Evolutionary conservation across 2,113 vertebrate genomes (phyloP).

Genomic region (Brachyhypopomus gauderio): DNA sequence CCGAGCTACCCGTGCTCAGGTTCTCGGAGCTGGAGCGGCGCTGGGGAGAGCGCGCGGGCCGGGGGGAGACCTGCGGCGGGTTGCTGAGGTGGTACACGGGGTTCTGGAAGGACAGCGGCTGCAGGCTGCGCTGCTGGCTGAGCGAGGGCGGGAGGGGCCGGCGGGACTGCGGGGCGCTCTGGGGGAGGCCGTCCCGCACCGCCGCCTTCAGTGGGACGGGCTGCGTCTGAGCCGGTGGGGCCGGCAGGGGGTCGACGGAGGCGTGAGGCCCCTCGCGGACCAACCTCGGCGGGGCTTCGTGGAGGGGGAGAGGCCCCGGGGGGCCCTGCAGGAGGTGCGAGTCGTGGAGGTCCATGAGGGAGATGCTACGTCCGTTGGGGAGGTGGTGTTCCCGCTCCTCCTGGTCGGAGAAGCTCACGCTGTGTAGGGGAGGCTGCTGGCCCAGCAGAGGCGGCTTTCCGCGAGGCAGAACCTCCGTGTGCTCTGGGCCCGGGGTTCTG

Average conservation of each 20-base stretch:
- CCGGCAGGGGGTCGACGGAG: constrained; percentile 70
- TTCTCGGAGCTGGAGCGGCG: constrained; percentile 91
- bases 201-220: constrained; percentile 70
- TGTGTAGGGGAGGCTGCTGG: constrained; percentile 80
- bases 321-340: constrained; percentile 68
- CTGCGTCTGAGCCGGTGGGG: constrained; percentile 51
- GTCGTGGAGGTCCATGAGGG: constrained; percentile 93
- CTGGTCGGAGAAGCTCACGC: constrained; percentile 82
- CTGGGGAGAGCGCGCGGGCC: constrained; percentile 45
- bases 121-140: constrained; percentile 86
- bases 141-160: constrained; percentile 83
- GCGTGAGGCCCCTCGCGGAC: constrained; percentile 82
- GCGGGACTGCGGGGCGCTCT: constrained; percentile 89
- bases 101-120: constrained; percentile 94
- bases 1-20: constrained; percentile 89
- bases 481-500: constrained; percentile 79
- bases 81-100: constrained; percentile 93
- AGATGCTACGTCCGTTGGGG: constrained; percentile 88
- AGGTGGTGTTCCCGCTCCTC: constrained; percentile 79
- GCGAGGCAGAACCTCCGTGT: constrained; percentile 72
- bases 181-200: constrained; percentile 80
- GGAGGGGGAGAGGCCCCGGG: constrained; percentile 61
- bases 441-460: constrained; percentile 80
- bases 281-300: constrained; percentile 79
- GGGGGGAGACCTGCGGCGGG: constrained; percentile 57